Evolutionary conservation across 2,113 vertebrate genomes (phyloP).

Genomic region (Plestiodon gilberti): DNA sequence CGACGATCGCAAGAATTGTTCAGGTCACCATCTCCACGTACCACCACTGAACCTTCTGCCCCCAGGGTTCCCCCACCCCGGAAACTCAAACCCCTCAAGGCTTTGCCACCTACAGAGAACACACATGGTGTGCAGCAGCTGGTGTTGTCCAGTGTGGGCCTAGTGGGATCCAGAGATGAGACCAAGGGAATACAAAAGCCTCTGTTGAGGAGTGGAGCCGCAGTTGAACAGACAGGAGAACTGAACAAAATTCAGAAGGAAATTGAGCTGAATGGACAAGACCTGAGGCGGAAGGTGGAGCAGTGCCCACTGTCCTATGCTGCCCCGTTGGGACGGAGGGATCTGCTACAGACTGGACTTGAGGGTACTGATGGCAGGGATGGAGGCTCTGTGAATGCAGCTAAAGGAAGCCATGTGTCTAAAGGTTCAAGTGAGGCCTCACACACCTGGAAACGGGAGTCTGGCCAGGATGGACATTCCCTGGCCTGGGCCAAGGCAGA

Average conservation of each 20-base stretch:
- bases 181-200: conserved; percentile 61
- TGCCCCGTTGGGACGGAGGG: background rate
- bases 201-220: conserved; percentile 45
- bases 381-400: conserved; percentile 8
- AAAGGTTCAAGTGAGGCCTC: conserved; percentile 56
- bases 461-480: conserved; percentile 64
- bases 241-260: conserved; percentile 68
- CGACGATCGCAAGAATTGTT: conserved; percentile 82
- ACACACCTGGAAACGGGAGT: conserved; percentile 59
- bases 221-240: conserved; percentile 44
- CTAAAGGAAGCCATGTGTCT: conserved; percentile 62
- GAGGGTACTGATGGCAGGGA: background rate
- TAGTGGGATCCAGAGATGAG: conserved; percentile 67
- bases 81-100: conserved; percentile 53
- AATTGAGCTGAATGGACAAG: conserved; percentile 49
- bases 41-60: conserved; percentile 61
- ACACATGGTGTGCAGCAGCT: conserved; percentile 61
- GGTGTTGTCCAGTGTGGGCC: conserved; percentile 61
- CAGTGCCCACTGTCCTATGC: conserved; percentile 56
- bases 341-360: rapidly evolving
- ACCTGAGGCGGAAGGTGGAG: conserved; percentile 63
- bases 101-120: conserved; percentile 30
- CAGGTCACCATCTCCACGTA: conserved; percentile 73
- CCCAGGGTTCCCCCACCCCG: conserved; percentile 54
- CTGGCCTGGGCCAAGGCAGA: conserved; percentile 75